Conservation (phyloP, 2,797 vertebrate genomes). For the Leuciscus waleckii region DNA sequence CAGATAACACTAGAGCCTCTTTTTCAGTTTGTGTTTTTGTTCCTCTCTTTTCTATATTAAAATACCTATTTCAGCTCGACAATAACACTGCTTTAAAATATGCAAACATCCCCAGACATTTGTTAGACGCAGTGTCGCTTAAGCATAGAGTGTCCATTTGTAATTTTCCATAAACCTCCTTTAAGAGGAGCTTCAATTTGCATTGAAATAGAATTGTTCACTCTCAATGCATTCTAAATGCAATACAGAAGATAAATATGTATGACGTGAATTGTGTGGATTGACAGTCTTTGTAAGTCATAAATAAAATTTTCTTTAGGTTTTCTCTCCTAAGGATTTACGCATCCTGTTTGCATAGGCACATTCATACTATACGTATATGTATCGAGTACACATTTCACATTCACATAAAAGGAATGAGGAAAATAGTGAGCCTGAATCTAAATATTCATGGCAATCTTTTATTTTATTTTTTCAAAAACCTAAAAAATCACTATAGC, state of each 20-base stretch:
- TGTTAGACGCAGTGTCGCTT: not conserved
- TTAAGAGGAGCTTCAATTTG: slow-evolving; percentile 43
- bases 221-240: slow-evolving; percentile 41
- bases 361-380: not conserved
- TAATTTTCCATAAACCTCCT: slow-evolving; percentile 34
- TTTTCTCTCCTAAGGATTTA: not conserved
- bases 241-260: slow-evolving; percentile 40
- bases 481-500: not conserved
- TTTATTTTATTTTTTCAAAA: not conserved
- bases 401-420: not conserved
- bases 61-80: slow-evolving; percentile 10
- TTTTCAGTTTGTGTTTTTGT: not conserved
- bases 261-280: slow-evolving; percentile 22
- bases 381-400: not conserved
- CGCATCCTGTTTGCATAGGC: not conserved
- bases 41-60: slow-evolving; percentile 17
- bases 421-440: not conserved
- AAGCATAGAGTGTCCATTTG: slow-evolving; percentile 14
- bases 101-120: slow-evolving; percentile 26
- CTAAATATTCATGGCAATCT: not conserved
- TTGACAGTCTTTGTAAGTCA: slow-evolving; percentile 26
- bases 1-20: not conserved
- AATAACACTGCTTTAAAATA: slow-evolving; percentile 19
- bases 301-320: not conserved
- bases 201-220: slow-evolving; percentile 45